Evolutionary conservation across 2,113 vertebrate genomes (phyloP), one percentile per base, ranked within the genome.

Genomic region (Tor tambroides): DNA sequence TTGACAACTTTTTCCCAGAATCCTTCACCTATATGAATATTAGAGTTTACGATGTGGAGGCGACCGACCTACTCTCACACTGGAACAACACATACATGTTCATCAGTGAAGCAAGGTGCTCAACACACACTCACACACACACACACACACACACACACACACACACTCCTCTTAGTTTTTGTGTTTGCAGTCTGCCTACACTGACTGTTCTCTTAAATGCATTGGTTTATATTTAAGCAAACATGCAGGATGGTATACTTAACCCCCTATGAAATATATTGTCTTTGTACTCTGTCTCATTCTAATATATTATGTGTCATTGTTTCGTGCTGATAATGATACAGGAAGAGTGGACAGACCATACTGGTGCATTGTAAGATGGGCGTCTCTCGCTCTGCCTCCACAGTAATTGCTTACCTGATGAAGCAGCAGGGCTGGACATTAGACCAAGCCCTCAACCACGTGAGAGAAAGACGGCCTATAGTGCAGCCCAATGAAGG

Each of bases 1-100:
- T 99, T 0, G 98, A 99, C 93, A 99, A 99, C 95, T 99, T 99
- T 92, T 99, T 96, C 92, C 98, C 98, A 0, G 98, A 96, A 0
- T 94, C 95, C 32, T 99, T 99, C 93, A 95, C 88, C 3, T 99
- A 99, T 90, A 96, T 96, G 95, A 99, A 99, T 0, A 95, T 99
- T 89, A 93, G 98, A 38, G 95, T 99, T 63, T 96, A 98, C 1
- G 98, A 99, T 1, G 97, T 98, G 87, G 98, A 99, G 88, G 85
- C 93, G 0, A 97, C 96, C 0, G 94, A 99, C 92, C 96, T 99
- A 82, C 95, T 99, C 61, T 87, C 96, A 1, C 93, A 99, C 91
- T 99, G 98, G 98, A 95, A 97, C 0, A 95, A 96, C 92, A 98
- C 98, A 0, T 97, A 97, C 91, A 91, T 89, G 87, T 99, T 99